Evolutionary conservation across 1,140 invertebrate genomes (phyloP).

Genomic region (Hyles euphorbiae): DNA sequence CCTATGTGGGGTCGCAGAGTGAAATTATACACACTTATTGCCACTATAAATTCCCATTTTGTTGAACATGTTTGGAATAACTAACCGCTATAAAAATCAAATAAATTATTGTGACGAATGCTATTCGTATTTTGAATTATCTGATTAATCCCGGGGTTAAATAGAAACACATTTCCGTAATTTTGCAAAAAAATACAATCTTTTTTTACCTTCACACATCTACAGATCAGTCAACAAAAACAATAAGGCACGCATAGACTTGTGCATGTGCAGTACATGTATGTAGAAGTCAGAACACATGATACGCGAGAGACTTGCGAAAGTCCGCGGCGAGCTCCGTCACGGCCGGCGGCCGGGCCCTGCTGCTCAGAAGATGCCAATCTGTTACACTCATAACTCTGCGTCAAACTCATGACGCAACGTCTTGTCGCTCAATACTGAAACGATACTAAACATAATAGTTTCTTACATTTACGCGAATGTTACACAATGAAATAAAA

Average conservation of each 20-base stretch:
- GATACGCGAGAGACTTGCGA: conserved; percentile 42
- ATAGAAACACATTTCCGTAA: no score
- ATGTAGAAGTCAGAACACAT: conserved; percentile 7
- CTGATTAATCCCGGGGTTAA: no score
- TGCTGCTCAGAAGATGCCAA: conserved; percentile 41
- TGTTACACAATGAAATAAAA: no score
- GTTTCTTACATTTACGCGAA: no score
- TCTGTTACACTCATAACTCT: conserved; percentile 51
- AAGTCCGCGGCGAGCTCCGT: conserved; percentile 48
- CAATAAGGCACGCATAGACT: conserved; percentile 4
- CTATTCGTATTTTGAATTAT: no score
- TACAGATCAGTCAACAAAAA: not conserved
- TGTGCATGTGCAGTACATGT: conserved; percentile 10
- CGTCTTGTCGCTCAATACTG: not conserved
- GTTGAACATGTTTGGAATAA: conserved; percentile 50
- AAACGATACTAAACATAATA: no score
- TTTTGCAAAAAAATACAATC: no score
- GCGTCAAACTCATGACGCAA: conserved; percentile 48
- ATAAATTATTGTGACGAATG: no score
- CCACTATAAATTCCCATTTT: conserved; percentile 67
- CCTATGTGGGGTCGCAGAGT: conserved; percentile 41
- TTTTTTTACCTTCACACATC: no score
- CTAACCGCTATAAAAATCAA: conserved; percentile 23
- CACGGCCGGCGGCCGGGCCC: no score
- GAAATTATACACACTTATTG: conserved; percentile 72